Conservation (phyloP, 35 echinoderm and acorn worm species). For the Chiridota heheva region DNA sequence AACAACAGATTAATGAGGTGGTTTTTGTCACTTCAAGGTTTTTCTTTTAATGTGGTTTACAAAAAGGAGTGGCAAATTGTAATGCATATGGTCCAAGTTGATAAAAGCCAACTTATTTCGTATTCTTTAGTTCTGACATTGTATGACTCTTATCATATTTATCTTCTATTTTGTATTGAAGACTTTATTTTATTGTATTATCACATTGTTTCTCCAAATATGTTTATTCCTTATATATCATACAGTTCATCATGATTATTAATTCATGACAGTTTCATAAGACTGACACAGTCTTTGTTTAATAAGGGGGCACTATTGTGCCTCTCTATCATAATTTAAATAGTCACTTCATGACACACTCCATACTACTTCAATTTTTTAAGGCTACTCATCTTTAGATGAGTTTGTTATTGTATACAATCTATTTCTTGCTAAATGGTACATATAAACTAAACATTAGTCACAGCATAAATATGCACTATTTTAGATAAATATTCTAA, state of each 20-base stretch:
- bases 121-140: background rate
- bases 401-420: too few relatives aligned
- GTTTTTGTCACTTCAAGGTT: constrained; percentile 7
- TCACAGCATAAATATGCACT: too few relatives aligned
- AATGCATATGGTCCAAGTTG: constrained; percentile 42
- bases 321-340: too few relatives aligned
- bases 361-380: too few relatives aligned
- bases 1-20: constrained; percentile 29
- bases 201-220: background rate
- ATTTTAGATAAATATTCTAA: too few relatives aligned
- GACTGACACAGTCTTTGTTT: constrained; percentile 35
- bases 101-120: background rate
- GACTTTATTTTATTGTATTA: background rate
- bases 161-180: background rate
- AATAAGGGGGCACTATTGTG: too few relatives aligned
- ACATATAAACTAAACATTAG: too few relatives aligned
- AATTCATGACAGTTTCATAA: background rate
- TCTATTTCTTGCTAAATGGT: too few relatives aligned
- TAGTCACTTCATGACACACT: too few relatives aligned
- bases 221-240: background rate
- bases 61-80: constrained; percentile 17
- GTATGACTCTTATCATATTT: background rate
- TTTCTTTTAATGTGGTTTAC: constrained; percentile 6
- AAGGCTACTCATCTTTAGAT: too few relatives aligned
- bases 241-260: background rate